Base-by-base conservation (phyloP, 2,888 invertebrate species). In the Ormyrus thymus region DNA sequence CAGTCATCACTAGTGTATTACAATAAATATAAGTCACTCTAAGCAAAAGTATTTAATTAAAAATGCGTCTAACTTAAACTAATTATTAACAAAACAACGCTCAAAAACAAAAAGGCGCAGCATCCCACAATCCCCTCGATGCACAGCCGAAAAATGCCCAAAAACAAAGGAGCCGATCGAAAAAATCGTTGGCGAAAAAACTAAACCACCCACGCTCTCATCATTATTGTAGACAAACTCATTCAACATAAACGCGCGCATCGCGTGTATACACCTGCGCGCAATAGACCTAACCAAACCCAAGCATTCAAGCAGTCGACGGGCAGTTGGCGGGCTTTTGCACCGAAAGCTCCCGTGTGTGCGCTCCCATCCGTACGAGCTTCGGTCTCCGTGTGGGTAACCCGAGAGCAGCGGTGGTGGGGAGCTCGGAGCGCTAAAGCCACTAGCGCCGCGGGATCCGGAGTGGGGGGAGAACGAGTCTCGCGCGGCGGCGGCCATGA, bases 401-500 rank as follows among this genome's bases (percentile, higher is more conserved):
- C 29, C 29, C 45, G 59, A 51, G 62, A 68, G 48, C 43, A 1
- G 10, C 15, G 4, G 13, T 3, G 51, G 56, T 15, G 48, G 71
- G 53, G 73, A 76, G 72, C 13, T 0, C 1, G 2, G 10, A 56
- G 45, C 50, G 71, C 64, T 48, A 13, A 61, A 51, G 58, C 69
- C 45, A 46, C 10, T 13, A 65, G 56, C 15, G 68, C 62, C 48
- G 61, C 61, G 81, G 73, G 50, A 78, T 77, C 78, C 43, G 15
- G 7, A n/a, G 65, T 13, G 45, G 75, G 51, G 76, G 73, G 75
- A 71, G 75, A n/a, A 55, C 10, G 68, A 45, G 77, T 53, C 11
- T 50, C 13, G n/a, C 11, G 5, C 48, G 81, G 78, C 86, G 85
- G 86, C 89, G 79, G 90, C 90, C 89, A 90, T 90, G 88, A 88